Evolutionary conservation across 2,113 vertebrate genomes (phyloP).

Genomic region (Cynopterus brachyotis): DNA sequence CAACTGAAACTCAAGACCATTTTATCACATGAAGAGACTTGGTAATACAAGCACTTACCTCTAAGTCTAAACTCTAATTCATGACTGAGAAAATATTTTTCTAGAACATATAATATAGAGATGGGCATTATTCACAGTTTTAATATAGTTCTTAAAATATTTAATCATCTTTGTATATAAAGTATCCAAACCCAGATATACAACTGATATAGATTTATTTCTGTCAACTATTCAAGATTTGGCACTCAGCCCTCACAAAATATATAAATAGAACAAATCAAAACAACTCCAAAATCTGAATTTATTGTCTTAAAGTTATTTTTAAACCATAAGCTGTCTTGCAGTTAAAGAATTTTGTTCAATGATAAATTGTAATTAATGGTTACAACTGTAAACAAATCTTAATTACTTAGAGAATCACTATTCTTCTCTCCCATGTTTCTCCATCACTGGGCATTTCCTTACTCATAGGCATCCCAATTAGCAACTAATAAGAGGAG

Average conservation of each 20-base stretch:
- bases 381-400: background rate
- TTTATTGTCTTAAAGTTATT: background rate
- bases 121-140: background rate
- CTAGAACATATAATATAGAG: background rate
- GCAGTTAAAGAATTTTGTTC: background rate
- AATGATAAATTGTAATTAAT: background rate
- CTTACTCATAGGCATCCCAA: background rate
- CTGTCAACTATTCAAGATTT: background rate
- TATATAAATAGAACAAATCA: background rate
- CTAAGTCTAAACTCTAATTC: background rate
- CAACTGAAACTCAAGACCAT: too few species aligned
- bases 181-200: background rate
- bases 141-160: background rate
- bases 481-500: background rate
- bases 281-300: constrained; percentile 15
- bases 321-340: background rate
- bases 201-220: background rate
- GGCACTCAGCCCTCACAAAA: background rate
- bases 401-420: background rate
- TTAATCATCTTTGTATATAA: background rate
- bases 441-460: background rate
- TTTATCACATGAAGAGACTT: background rate
- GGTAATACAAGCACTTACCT: background rate
- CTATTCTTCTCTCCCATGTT: background rate
- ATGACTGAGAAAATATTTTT: background rate